phyloP scores from a whole-genome alignment of 2,888 invertebrate genomes.

The Tigriopus californicus region DNA sequence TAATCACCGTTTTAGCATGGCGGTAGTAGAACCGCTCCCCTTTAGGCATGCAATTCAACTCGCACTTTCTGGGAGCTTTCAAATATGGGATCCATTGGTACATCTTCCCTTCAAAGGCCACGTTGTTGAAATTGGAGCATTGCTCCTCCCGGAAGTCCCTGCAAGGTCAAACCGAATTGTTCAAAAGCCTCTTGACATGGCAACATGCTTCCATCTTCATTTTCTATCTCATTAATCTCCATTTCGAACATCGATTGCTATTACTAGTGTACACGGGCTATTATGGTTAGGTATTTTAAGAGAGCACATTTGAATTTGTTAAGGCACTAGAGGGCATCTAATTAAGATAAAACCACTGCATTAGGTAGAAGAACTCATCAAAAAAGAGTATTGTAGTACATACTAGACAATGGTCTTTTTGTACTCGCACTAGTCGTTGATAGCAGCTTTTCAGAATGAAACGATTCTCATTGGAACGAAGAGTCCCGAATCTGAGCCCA shows the following conservation, averaged over 20 bases:
- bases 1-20: slow-evolving; percentile 41
- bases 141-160: slow-evolving; percentile 70
- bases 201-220: not conserved
- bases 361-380: too few species aligned
- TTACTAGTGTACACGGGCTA: not conserved
- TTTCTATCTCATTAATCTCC: not conserved
- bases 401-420: too few species aligned
- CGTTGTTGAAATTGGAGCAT: slow-evolving; percentile 62
- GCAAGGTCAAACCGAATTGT: slow-evolving; percentile 13
- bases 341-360: too few species aligned
- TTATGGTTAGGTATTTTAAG: too few species aligned
- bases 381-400: too few species aligned
- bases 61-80: slow-evolving; percentile 72
- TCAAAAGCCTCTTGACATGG: not conserved
- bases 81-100: slow-evolving; percentile 69
- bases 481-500: too few species aligned
- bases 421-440: too few species aligned
- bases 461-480: too few species aligned
- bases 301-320: too few species aligned
- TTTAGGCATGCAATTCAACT: slow-evolving; percentile 83
- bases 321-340: too few species aligned
- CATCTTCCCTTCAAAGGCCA: slow-evolving; percentile 53
- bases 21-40: slow-evolving; percentile 79
- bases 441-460: too few species aligned
- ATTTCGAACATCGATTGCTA: not conserved